These are phyloP conservation scores for Asbolus verrucosus DNA, from an alignment of 1,140 invertebrate species.

Conservation along the genomic window DNA sequence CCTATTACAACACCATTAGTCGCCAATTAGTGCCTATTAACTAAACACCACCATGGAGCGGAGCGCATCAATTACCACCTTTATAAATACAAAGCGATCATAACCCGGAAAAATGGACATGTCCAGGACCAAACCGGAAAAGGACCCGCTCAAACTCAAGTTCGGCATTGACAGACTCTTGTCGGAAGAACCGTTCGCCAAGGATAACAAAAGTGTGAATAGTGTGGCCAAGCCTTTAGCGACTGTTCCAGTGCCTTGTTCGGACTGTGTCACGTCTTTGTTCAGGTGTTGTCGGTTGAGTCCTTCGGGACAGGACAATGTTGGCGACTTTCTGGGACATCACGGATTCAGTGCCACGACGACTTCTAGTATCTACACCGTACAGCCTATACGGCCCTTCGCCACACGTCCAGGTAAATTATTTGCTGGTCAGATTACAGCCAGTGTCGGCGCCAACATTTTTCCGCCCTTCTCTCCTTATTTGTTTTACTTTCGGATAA, in stretches of 20 bases:
- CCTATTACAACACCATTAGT: conserved; percentile 51
- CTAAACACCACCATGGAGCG: conserved; percentile 26
- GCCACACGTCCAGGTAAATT: conserved; percentile 63
- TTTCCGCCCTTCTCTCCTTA: too few species aligned
- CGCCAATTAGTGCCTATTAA: conserved; percentile 48
- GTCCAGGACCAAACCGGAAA: conserved; percentile 48
- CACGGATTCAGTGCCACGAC: conserved; percentile 38
- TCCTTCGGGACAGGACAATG: conserved; percentile 46
- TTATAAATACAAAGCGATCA: not conserved
- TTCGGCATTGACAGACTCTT: conserved; percentile 65
- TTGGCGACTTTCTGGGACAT: conserved; percentile 49
- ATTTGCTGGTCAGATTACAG: too few species aligned
- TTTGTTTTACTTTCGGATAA: too few species aligned
- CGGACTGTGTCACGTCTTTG: conserved; percentile 65
- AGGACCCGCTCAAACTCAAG: conserved; percentile 61
- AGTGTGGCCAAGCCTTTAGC: conserved; percentile 51
- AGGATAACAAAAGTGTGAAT: conserved; percentile 26
- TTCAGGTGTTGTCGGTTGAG: conserved; percentile 64
- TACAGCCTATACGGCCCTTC: conserved; percentile 62
- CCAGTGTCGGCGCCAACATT: too few species aligned
- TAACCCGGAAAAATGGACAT: conserved; percentile 54
- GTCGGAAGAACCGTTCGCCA: conserved; percentile 49
- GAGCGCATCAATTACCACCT: conserved; percentile 3
- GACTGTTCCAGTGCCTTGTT: conserved; percentile 63
- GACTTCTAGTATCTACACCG: conserved; percentile 54